Conservation (phyloP, 2,113 vertebrate genomes). For the Phylloscopus whistleri region DNA sequence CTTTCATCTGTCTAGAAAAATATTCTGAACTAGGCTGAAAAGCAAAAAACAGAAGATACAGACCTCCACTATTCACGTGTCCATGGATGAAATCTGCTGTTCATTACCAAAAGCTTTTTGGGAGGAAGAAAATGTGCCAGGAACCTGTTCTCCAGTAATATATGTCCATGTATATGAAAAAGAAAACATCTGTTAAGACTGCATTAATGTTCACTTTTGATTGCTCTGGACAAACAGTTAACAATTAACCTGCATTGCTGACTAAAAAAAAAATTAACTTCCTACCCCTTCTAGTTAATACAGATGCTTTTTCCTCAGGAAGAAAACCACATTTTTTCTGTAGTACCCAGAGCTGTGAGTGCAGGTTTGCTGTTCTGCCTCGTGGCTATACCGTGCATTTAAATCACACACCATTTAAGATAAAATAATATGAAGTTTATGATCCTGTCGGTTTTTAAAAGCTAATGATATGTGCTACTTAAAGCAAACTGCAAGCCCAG, state of each 20-base stretch:
- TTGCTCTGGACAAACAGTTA: not conserved
- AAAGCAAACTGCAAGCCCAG: constrained; percentile 54
- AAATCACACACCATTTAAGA: constrained; percentile 51
- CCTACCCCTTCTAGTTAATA: not conserved
- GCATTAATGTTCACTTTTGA: constrained; percentile 12
- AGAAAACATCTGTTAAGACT: not conserved
- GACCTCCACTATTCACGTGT: not conserved
- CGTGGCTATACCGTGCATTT: not conserved
- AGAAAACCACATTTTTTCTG: not conserved
- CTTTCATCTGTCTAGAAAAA: not conserved
- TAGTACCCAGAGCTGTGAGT: not conserved
- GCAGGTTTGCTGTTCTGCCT: constrained; percentile 10
- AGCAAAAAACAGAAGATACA: not conserved
- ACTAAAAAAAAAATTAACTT: not conserved
- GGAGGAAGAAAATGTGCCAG: not conserved
- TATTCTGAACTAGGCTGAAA: not conserved
- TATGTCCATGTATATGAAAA: not conserved
- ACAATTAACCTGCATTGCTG: not conserved
- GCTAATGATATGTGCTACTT: constrained; percentile 68
- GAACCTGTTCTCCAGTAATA: constrained; percentile 7
- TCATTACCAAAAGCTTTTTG: constrained; percentile 26
- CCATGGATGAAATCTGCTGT: not conserved
- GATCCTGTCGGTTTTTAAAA: constrained; percentile 63
- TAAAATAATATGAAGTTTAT: constrained; percentile 61
- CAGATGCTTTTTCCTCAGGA: not conserved